A percentile compares a stretch with the other conserved stretches of the same genome.
Evolutionary conservation across 1,140 invertebrate species (phyloP).

Genomic region (Macrosteles quadrilineatus): DNA sequence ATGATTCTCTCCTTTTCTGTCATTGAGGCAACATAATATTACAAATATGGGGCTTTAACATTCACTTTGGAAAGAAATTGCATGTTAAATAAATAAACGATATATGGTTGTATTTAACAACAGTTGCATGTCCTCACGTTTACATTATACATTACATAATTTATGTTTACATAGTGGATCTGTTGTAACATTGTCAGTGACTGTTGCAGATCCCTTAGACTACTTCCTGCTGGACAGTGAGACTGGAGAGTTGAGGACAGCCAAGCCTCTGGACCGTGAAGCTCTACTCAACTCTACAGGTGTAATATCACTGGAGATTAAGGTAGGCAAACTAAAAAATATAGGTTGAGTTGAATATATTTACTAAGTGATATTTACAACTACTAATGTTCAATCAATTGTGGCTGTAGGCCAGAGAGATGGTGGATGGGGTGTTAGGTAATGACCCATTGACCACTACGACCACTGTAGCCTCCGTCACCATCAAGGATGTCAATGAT

Average conservation of each 20-base stretch:
- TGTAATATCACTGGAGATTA: conserved; percentile 70
- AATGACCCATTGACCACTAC: conserved; percentile 67
- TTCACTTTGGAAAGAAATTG: too few species aligned
- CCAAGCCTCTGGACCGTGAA: conserved; percentile 81
- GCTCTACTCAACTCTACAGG: conserved; percentile 75
- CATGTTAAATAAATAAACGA: too few species aligned
- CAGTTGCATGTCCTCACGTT: too few species aligned
- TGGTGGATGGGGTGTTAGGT: conserved; percentile 68
- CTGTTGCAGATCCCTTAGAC: conserved; percentile 74
- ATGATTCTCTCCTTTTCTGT: too few species aligned
- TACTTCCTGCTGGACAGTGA: conserved; percentile 79
- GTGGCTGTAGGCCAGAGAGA: conserved; percentile 65
- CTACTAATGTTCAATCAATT: neutral
- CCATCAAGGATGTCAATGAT: conserved; percentile 92
- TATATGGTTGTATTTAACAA: too few species aligned
- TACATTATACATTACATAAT: too few species aligned
- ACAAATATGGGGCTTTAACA: too few species aligned
- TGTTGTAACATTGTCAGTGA: too few species aligned
- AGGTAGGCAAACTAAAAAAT: conserved; percentile 53
- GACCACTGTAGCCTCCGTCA: conserved; percentile 73
- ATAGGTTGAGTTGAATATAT: too few species aligned
- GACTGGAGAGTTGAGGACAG: conserved; percentile 78
- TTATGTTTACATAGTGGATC: too few species aligned
- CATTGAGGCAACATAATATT: too few species aligned
- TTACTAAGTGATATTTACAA: neutral